Percentiles rank a stretch among this genome's conserved stretches.
Evolutionary conservation across 2,797 vertebrate genomes (phyloP).

Genomic region (Valencia hispanica): DNA sequence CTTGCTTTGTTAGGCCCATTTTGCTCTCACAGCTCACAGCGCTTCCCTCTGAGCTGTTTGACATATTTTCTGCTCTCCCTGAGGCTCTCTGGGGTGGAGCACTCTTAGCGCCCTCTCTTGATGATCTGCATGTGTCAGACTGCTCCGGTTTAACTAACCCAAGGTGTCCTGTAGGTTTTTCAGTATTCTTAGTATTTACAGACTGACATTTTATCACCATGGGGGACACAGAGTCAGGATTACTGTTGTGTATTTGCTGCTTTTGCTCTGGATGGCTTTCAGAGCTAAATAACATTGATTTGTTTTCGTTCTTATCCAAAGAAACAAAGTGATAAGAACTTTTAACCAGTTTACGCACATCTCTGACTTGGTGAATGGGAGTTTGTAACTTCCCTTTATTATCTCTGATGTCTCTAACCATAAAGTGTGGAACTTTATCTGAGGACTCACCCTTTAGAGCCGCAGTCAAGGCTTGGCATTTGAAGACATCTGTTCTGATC

Average conservation of each 20-base stretch:
- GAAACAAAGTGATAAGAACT: constrained; percentile 89
- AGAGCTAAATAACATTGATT: constrained; percentile 65
- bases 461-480: constrained; percentile 76
- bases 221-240: constrained; percentile 82
- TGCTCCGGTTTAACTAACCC: constrained; percentile 56
- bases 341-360: constrained; percentile 94
- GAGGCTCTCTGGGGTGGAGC: constrained; percentile 76
- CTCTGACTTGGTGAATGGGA: constrained; percentile 92
- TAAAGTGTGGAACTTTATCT: constrained; percentile 93
- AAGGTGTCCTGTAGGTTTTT: constrained; percentile 56
- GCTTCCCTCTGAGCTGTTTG: constrained; percentile 75
- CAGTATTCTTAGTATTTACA: constrained; percentile 82
- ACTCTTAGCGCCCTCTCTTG: constrained; percentile 83
- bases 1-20: constrained; percentile 73
- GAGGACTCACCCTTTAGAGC: constrained; percentile 80
- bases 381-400: constrained; percentile 86
- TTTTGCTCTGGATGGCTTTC: constrained; percentile 81
- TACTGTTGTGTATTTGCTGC: constrained; percentile 71
- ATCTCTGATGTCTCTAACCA: constrained; percentile 91
- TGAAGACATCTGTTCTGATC: constrained; percentile 79
- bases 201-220: constrained; percentile 94
- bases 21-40: constrained; percentile 82
- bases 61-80: constrained; percentile 59
- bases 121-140: constrained; percentile 61
- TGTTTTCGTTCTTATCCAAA: constrained; percentile 83